These are phyloP conservation scores for Sylvilagus floridanus DNA, from an alignment of 2,797 vertebrate genomes.

Conservation along the genomic window DNA sequence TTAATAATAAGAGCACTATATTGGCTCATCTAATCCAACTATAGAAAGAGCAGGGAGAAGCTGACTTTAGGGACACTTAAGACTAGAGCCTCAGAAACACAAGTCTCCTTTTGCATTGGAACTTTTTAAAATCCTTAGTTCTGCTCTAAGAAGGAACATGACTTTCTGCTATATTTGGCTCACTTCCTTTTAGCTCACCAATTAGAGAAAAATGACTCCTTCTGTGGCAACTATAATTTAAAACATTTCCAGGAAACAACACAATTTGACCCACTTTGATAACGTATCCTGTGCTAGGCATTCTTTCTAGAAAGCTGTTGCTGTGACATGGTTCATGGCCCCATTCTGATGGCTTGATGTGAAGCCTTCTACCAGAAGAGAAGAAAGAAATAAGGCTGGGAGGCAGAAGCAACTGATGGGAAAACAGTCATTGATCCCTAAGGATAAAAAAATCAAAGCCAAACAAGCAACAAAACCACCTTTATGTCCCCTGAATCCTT, in stretches of 20 bases:
- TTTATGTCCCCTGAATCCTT: background rate
- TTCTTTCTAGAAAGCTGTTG: background rate
- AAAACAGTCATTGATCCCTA: background rate
- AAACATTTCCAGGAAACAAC: background rate
- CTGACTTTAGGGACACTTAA: background rate
- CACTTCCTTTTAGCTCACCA: background rate
- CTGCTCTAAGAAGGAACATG: background rate
- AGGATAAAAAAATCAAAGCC: background rate
- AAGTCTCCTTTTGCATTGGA: background rate
- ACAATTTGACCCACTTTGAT: background rate
- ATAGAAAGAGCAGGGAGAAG: background rate
- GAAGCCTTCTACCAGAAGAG: background rate
- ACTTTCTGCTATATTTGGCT: slow-evolving; percentile 53
- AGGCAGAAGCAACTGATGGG: background rate
- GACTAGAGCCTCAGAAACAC: background rate
- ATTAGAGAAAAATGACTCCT: slow-evolving; percentile 18
- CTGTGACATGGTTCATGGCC: background rate
- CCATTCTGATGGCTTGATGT: background rate
- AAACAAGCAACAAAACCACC: background rate
- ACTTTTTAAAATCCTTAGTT: slow-evolving; percentile 21
- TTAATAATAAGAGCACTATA: slow-evolving; percentile 3
- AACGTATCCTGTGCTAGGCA: background rate
- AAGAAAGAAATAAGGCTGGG: background rate
- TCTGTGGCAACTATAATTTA: slow-evolving; percentile 19
- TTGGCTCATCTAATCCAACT: background rate